Evolutionary conservation across 2,888 invertebrate species (phyloP).

Genomic region (Napeogenes inachia): DNA sequence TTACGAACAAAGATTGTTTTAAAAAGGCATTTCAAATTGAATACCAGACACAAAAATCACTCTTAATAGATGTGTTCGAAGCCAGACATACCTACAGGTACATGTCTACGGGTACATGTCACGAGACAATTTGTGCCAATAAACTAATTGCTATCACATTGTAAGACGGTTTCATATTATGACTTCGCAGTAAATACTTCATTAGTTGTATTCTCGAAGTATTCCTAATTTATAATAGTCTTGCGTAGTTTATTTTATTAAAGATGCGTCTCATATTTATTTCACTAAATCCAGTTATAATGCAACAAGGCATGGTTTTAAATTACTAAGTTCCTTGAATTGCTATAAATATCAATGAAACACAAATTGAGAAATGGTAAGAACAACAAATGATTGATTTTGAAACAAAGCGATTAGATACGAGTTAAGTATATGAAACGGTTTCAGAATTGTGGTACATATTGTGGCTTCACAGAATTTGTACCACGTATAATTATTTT

Average conservation of each 20-base stretch:
- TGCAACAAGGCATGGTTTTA: no score
- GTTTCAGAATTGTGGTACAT: no score
- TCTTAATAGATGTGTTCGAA: no score
- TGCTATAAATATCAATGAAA: background rate
- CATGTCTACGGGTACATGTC: background rate
- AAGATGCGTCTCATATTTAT: no score
- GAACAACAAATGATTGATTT: conserved; percentile 12
- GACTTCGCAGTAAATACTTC: conserved; percentile 8
- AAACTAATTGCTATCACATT: conserved; percentile 1
- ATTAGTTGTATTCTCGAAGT: background rate
- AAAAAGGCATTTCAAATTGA: no score
- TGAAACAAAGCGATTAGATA: conserved; percentile 16
- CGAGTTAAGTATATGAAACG: conserved; percentile 11
- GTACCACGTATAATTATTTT: no score
- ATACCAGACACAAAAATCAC: no score
- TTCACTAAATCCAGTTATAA: background rate
- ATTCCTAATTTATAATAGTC: background rate
- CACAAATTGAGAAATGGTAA: conserved; percentile 12
- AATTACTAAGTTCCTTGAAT: no score
- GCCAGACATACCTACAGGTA: background rate
- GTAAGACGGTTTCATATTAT: conserved; percentile 2
- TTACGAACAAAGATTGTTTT: no score
- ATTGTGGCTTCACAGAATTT: no score
- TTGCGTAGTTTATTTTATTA: background rate
- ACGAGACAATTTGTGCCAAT: background rate